Conservation (phyloP, 2,888 invertebrate genomes). For the Doris montereyensis region DNA sequence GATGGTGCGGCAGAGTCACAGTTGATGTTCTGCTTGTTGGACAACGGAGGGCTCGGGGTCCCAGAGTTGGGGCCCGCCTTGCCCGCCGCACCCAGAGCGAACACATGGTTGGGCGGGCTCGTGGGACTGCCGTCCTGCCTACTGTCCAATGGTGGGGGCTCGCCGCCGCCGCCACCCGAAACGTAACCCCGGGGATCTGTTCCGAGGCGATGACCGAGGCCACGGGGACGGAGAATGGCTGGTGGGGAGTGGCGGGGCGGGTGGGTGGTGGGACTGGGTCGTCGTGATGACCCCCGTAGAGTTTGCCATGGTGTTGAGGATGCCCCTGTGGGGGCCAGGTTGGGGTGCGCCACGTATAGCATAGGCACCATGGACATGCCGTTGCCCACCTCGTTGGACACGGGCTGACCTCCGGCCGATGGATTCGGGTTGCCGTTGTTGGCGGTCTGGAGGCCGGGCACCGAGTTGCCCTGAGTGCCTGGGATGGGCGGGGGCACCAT, state of each 20-base stretch:
- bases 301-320: slow-evolving; percentile 23
- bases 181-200: neutral
- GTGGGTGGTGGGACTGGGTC: slow-evolving; percentile 26
- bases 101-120: too few species aligned
- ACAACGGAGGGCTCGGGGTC: slow-evolving; percentile 38
- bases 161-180: too few species aligned
- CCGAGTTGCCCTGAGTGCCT: slow-evolving; percentile 7
- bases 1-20: too few species aligned
- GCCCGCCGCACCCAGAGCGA: too few species aligned
- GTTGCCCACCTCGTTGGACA: too few species aligned
- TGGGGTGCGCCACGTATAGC: too few species aligned
- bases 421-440: neutral
- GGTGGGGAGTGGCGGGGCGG: slow-evolving; percentile 23
- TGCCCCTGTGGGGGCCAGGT: neutral
- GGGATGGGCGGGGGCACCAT: slow-evolving; percentile 2
- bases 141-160: neutral
- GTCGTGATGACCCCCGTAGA: slow-evolving; percentile 27
- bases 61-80: slow-evolving; percentile 35
- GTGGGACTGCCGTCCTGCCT: neutral
- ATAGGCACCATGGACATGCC: too few species aligned
- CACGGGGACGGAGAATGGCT: slow-evolving; percentile 36
- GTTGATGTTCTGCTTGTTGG: too few species aligned
- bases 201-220: slow-evolving; percentile 8
- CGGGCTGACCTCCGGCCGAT: neutral
- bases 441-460: too few species aligned